Conservation (phyloP, 2,113 vertebrate species). For the Ameiurus melas region DNA sequence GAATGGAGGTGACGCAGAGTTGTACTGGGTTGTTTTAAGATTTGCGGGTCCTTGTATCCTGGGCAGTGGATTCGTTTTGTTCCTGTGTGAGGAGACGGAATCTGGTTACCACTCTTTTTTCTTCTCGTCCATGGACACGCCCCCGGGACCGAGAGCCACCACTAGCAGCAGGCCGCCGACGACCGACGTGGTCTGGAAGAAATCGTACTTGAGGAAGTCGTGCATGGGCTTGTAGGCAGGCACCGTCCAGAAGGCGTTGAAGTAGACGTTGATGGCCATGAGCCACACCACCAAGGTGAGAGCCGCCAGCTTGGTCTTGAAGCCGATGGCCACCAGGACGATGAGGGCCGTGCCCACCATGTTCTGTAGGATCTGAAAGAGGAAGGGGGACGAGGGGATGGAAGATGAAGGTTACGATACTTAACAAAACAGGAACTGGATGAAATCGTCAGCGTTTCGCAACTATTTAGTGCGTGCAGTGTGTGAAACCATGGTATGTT, state of each 20-base stretch:
- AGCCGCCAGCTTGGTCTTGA: slow-evolving; percentile 96
- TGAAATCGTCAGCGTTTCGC: not conserved
- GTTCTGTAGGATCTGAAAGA: slow-evolving; percentile 89
- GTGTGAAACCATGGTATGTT: not conserved
- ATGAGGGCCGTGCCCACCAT: slow-evolving; percentile 95
- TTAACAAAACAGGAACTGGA: not conserved
- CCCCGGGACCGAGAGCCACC: slow-evolving; percentile 94
- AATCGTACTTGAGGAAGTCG: slow-evolving; percentile 98
- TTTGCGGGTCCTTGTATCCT: slow-evolving; percentile 65
- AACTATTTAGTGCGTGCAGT: not conserved
- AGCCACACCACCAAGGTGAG: slow-evolving; percentile 96
- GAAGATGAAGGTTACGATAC: not conserved
- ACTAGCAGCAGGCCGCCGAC: slow-evolving; percentile 94
- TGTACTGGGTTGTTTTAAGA: slow-evolving; percentile 48
- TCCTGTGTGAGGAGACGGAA: not conserved
- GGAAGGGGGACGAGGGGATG: not conserved
- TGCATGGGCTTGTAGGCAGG: slow-evolving; percentile 97
- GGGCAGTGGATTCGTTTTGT: slow-evolving; percentile 47
- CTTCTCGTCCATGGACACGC: slow-evolving; percentile 99
- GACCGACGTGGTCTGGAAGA: slow-evolving; percentile 99
- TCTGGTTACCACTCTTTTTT: slow-evolving; percentile 92
- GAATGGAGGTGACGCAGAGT: not conserved
- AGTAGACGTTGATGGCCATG: slow-evolving; percentile 93
- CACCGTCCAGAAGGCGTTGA: slow-evolving; percentile 97
- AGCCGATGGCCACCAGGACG: slow-evolving; percentile 92